These are phyloP conservation scores for Artemia sinica DNA, from an alignment of 2,888 invertebrate genomes.

Conservation along the genomic window DNA sequence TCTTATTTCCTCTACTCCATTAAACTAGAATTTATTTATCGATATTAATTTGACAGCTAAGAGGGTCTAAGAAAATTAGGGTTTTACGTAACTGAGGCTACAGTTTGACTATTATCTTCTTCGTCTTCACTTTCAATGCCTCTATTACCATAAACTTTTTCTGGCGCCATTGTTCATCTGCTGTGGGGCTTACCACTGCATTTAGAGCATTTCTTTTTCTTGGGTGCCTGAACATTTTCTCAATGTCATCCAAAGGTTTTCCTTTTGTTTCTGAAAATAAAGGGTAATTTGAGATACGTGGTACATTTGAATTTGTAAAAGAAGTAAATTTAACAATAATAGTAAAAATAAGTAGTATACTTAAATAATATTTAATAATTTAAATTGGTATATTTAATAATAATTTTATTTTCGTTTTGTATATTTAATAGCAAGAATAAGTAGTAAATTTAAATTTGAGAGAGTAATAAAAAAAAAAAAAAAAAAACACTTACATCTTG, in stretches of 20 bases:
- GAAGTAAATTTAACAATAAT: too few species aligned
- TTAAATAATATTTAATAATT: too few species aligned
- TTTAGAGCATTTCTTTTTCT: background rate
- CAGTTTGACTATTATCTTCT: background rate
- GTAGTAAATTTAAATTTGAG: too few species aligned
- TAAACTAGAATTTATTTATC: background rate
- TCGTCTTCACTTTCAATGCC: slow-evolving; percentile 2
- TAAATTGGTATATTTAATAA: too few species aligned
- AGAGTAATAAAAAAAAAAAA: too few species aligned
- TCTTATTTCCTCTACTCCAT: too few species aligned
- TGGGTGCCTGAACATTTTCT: slow-evolving; percentile 23
- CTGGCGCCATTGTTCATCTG: background rate
- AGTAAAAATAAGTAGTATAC: too few species aligned
- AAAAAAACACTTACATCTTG: too few species aligned
- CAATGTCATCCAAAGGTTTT: slow-evolving; percentile 34
- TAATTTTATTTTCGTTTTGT: too few species aligned
- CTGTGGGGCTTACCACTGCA: background rate
- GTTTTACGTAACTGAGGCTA: background rate
- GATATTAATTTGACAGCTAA: background rate
- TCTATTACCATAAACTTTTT: background rate
- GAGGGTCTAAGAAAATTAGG: too few species aligned
- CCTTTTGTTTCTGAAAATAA: slow-evolving; percentile 35
- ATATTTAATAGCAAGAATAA: too few species aligned
- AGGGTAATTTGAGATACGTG: background rate
- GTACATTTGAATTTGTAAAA: too few species aligned